phyloP scores from a whole-genome alignment of 2,797 vertebrate species.

The Mus caroli region DNA sequence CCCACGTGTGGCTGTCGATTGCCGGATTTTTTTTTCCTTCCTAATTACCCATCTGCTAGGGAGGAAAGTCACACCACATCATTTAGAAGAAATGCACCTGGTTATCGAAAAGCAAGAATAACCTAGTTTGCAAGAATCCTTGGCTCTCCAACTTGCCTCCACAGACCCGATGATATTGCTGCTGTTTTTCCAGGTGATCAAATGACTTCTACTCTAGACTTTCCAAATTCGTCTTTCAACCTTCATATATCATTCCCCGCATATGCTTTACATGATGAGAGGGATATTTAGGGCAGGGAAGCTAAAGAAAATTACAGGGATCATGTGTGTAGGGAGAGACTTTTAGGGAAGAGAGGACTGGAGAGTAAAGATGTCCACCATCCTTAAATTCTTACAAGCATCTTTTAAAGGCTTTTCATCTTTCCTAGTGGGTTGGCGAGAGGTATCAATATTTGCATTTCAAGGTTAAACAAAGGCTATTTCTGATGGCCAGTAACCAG shows the following conservation, averaged over 20 bases:
- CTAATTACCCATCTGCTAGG: slow-evolving; percentile 65
- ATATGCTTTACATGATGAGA: not conserved
- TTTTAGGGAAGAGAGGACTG: not conserved
- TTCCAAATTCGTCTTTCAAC: slow-evolving; percentile 36
- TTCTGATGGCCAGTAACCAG: slow-evolving; percentile 50
- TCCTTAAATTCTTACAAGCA: not conserved
- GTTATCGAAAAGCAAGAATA: slow-evolving; percentile 29
- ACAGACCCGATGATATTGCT: not conserved
- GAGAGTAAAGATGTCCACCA: not conserved
- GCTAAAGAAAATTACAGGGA: not conserved
- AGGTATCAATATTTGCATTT: slow-evolving; percentile 63
- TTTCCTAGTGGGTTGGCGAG: not conserved
- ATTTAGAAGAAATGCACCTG: slow-evolving; percentile 69
- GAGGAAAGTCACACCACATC: not conserved
- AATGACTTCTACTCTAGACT: slow-evolving; percentile 30
- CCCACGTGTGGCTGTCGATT: not conserved
- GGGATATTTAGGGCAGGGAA: not conserved
- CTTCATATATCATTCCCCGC: not conserved
- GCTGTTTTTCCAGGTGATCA: not conserved
- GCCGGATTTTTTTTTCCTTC: not conserved
- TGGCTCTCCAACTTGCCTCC: not conserved
- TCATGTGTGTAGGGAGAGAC: not conserved
- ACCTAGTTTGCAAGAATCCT: not conserved
- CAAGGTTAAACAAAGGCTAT: slow-evolving; percentile 58
- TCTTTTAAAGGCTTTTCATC: slow-evolving; percentile 45